Evolutionary conservation across 2,113 vertebrate genomes (phyloP).

Genomic region (Danionella cerebrum): DNA sequence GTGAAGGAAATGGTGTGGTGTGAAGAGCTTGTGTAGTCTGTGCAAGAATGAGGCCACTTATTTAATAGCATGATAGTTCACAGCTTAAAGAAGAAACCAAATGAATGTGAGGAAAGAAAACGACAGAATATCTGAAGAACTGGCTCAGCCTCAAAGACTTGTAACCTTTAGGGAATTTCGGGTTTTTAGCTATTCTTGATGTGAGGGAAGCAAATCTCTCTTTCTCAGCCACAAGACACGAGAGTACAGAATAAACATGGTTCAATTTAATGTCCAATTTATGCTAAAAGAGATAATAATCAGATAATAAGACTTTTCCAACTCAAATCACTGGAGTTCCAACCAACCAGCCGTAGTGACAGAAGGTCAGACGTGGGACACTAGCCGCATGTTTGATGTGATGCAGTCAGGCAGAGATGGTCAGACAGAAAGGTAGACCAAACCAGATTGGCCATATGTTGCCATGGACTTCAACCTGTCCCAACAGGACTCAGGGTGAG

Average conservation of each 20-base stretch:
- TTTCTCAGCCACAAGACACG: neutral
- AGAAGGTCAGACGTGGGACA: conserved; percentile 40
- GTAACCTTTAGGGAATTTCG: neutral
- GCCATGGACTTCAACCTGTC: conserved; percentile 37
- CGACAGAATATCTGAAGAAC: neutral
- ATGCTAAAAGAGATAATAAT: neutral
- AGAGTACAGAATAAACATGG: neutral
- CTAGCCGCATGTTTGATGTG: conserved; percentile 41
- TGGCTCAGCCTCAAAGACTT: neutral
- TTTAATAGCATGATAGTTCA: neutral
- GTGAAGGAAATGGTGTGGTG: conserved; percentile 52
- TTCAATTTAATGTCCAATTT: neutral
- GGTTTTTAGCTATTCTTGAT: neutral
- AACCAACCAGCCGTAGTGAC: conserved; percentile 24
- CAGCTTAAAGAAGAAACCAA: neutral
- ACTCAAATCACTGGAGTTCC: neutral
- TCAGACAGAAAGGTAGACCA: conserved; percentile 59
- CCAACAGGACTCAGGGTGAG: conserved; percentile 49
- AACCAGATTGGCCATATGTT: conserved; percentile 64
- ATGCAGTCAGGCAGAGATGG: conserved; percentile 54
- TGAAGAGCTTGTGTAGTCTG: conserved; percentile 29
- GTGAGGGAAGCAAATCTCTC: neutral
- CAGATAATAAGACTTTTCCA: neutral
- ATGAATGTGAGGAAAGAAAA: neutral
- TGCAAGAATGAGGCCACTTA: neutral